phyloP scores from a whole-genome alignment of 2,888 invertebrate genomes.

The Operophtera brumata region DNA sequence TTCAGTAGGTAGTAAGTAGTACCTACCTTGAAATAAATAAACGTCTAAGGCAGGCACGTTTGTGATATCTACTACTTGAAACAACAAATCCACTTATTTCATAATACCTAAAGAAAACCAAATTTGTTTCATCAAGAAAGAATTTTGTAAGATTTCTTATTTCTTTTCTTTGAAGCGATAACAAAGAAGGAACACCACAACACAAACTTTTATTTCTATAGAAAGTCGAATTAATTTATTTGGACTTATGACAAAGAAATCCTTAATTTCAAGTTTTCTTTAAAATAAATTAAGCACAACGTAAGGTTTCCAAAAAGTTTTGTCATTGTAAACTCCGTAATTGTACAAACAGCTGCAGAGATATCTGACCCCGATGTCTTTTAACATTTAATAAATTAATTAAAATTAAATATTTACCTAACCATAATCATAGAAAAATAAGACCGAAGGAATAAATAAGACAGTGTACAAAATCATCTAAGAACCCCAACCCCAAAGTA shows the following conservation, averaged over 20 bases:
- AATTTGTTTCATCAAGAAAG: slow-evolving; percentile 26
- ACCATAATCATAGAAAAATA: too few relatives aligned
- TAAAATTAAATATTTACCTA: too few relatives aligned
- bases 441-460: too few relatives aligned
- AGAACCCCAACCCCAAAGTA: too few relatives aligned
- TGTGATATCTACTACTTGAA: slow-evolving; percentile 3
- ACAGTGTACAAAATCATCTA: too few relatives aligned
- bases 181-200: slow-evolving; percentile 15
- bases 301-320: slow-evolving; percentile 1
- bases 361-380: too few relatives aligned
- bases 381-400: too few relatives aligned
- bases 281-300: slow-evolving; percentile 1
- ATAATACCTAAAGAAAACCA: slow-evolving; percentile 44
- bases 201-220: slow-evolving; percentile 11
- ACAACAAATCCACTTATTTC: slow-evolving; percentile 53
- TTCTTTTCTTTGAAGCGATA: slow-evolving; percentile 27
- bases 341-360: slow-evolving; percentile 4
- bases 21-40: too few relatives aligned
- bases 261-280: slow-evolving; percentile 2
- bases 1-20: too few relatives aligned
- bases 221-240: slow-evolving; percentile 12
- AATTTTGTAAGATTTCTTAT: slow-evolving; percentile 41
- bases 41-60: not conserved
- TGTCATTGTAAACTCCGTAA: slow-evolving; percentile 5
- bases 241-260: slow-evolving; percentile 5